Evolutionary conservation across 2,888 invertebrate species (phyloP), one percentile per base, ranked within the genome.

Genomic region (Bunonema sp.): DNA sequence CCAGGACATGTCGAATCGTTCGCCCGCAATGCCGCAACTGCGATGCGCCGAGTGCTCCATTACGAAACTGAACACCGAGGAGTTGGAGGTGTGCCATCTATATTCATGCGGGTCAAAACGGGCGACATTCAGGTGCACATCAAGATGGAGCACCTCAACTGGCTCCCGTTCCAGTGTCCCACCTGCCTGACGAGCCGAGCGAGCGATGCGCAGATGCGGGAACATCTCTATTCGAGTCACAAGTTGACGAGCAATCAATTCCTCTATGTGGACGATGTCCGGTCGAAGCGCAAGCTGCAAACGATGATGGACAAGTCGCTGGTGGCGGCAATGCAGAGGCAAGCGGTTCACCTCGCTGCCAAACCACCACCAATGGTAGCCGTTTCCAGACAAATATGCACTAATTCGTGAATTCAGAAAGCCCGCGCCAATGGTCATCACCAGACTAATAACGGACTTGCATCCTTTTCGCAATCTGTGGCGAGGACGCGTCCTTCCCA

Each of bases 161-260:
- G 64, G 64, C 49, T 63, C 19, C 65, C 65, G 3, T 65, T 65
- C 46, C 56, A 60, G 38, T 65, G 65, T 30, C 54, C 62, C 2
- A 49, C 59, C 23, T 65, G 65, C 35, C 41, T 53, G 12, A 38
- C 47, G n/a, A 47, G 49, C 24, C 46, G 65, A 5, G 65, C 65
- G 18, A 55, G 58, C 1, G 65, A 65, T 34, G 54, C 56, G 10
- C 62, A 63, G 43, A 65, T 65, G 61, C 46, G 62, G 21, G 65
- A 65, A 42, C 65, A 65, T 41, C 46, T 65, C 34, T 55, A 63
- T 36, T 60, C 61, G 12, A 40, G 47, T 2, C 65, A 65, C 45
- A 53, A 55, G 34, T 60, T 56, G 39, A 55, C 45, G 34, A 61
- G 59, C 43, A 53, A 52, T 37, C 34, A 61, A 48, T 64, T 58